A percentile compares a stretch with the other conserved stretches of the same genome.
phyloP scores from a whole-genome alignment of 2,888 invertebrate genomes.

The Apamea crenata region DNA sequence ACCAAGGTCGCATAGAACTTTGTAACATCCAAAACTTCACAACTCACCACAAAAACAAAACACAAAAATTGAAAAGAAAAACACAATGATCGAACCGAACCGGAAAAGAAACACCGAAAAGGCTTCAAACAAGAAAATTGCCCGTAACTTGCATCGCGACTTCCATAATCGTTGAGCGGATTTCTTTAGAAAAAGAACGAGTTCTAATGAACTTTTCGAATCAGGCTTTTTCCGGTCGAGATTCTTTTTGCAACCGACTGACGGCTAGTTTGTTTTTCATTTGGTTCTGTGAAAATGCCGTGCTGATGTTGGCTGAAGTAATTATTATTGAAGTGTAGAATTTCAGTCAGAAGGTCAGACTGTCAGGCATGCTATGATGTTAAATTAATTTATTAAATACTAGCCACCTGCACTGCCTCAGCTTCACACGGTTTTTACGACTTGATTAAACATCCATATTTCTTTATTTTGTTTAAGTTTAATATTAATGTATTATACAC shows the following conservation, averaged over 20 bases:
- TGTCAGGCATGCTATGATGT: background rate
- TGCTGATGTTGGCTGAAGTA: constrained; percentile 12
- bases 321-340: constrained; percentile 16
- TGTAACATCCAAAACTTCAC: constrained; percentile 3
- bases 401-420: background rate
- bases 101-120: constrained; percentile 56
- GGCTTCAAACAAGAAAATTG: constrained; percentile 64
- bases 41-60: background rate
- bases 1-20: background rate
- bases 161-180: constrained; percentile 64
- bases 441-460: background rate
- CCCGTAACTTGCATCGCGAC: constrained; percentile 61
- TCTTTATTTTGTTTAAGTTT: background rate
- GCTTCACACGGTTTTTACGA: too few species aligned
- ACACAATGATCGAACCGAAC: constrained; percentile 13
- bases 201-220: constrained; percentile 73
- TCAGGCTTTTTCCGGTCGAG: constrained; percentile 67
- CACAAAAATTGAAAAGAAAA: constrained; percentile 11
- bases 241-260: constrained; percentile 63
- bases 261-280: constrained; percentile 33
- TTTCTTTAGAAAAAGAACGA: constrained; percentile 63
- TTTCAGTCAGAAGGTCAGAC: constrained; percentile 1
- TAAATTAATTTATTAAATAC: background rate
- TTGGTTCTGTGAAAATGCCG: constrained; percentile 1
- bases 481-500: too few species aligned